Conservation (phyloP, 2,797 vertebrate genomes). For the Hafferia zeledoni region DNA sequence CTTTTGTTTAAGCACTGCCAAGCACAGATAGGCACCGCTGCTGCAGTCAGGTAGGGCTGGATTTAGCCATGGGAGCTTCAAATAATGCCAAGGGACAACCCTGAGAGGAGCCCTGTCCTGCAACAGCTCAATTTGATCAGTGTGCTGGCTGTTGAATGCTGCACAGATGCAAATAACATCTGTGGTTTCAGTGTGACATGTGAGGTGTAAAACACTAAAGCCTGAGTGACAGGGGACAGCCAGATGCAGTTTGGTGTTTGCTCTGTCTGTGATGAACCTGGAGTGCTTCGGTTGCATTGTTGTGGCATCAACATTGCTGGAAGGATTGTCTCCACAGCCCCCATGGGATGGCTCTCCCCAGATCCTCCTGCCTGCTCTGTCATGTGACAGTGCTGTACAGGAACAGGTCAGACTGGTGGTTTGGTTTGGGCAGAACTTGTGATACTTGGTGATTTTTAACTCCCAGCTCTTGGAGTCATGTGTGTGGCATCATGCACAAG, state of each 20-base stretch:
- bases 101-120: neutral
- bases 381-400: neutral
- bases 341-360: neutral
- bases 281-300: neutral
- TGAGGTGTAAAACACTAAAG: neutral
- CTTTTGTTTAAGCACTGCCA: neutral
- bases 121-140: neutral
- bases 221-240: neutral
- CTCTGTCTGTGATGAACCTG: neutral
- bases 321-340: neutral
- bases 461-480: neutral
- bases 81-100: neutral
- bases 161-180: neutral
- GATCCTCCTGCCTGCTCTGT: neutral
- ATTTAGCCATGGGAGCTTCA: neutral
- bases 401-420: neutral
- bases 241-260: neutral
- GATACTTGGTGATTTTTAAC: neutral
- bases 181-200: neutral
- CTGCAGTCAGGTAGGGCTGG: neutral
- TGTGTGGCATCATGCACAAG: fast-evolving
- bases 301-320: neutral
- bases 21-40: neutral
- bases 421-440: neutral
- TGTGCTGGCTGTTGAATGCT: neutral